Evolutionary conservation across 1,140 invertebrate genomes (phyloP).

Genomic region (Drosophila grimshawi): DNA sequence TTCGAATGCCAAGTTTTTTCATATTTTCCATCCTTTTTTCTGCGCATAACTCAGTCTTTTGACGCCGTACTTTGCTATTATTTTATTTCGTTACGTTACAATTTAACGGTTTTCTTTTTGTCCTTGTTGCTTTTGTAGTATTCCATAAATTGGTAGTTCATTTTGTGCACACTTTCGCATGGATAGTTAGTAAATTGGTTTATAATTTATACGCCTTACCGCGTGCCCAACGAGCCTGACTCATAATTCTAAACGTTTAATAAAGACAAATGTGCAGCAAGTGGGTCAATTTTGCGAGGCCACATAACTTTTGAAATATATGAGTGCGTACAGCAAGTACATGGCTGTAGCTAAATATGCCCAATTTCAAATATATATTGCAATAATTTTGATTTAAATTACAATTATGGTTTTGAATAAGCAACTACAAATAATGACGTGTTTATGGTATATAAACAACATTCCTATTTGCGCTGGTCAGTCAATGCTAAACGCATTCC

Average conservation of each 20-base stretch:
- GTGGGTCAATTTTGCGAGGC: constrained; percentile 43
- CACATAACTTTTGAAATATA: constrained; percentile 32
- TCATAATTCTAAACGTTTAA: constrained; percentile 70
- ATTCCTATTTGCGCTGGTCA: neutral
- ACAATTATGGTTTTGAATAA: neutral
- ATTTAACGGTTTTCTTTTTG: constrained; percentile 1
- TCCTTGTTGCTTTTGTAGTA: neutral
- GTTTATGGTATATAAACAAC: neutral
- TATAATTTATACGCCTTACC: constrained; percentile 72
- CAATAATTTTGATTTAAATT: neutral
- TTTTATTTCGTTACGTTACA: constrained; percentile 57
- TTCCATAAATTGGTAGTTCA: constrained; percentile 73
- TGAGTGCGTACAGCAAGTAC: constrained; percentile 10
- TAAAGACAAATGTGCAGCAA: constrained; percentile 77
- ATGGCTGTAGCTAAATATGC: neutral
- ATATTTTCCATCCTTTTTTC: neutral
- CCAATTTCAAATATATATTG: neutral
- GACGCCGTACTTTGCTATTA: constrained; percentile 59
- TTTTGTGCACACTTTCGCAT: constrained; percentile 70
- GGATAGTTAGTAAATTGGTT: constrained; percentile 77
- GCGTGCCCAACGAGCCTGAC: constrained; percentile 31
- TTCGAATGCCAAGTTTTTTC: constrained; percentile 45
- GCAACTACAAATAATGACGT: neutral
- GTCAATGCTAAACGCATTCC: neutral
- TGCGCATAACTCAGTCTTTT: constrained; percentile 63